Percentiles rank a stretch among this genome's conserved stretches.
Conservation (phyloP, 1,140 invertebrate genomes). For the Drosophila ananassae region DNA sequence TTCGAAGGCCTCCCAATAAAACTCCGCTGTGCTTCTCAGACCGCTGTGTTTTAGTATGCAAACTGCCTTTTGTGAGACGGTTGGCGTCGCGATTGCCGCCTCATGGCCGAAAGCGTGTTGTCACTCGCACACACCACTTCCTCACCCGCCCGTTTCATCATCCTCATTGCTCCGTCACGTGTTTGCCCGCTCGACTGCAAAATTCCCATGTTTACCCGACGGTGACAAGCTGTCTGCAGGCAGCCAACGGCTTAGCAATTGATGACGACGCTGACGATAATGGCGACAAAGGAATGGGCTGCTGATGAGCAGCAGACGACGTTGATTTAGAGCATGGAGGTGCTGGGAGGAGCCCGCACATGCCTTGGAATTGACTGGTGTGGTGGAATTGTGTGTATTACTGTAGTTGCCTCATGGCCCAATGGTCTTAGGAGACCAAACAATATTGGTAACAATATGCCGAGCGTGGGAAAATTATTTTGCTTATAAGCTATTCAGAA, state of each 20-base stretch:
- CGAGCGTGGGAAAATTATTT: neutral
- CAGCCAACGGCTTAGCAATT: conserved; percentile 66
- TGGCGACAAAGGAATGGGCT: conserved; percentile 47
- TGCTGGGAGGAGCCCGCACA: conserved; percentile 27
- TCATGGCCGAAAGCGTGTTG: conserved; percentile 32
- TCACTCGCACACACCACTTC: conserved; percentile 13
- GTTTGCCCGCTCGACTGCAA: conserved; percentile 80
- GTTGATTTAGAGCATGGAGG: conserved; percentile 69
- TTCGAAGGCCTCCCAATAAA: conserved; percentile 20
- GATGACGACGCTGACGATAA: conserved; percentile 68
- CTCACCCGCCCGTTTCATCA: conserved; percentile 9
- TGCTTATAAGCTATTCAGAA: neutral
- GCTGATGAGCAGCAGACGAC: conserved; percentile 73
- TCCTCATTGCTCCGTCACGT: conserved; percentile 64
- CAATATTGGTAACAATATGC: neutral
- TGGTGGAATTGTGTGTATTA: neutral
- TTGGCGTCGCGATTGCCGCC: conserved; percentile 75
- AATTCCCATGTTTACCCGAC: conserved; percentile 80
- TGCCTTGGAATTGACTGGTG: conserved; percentile 28
- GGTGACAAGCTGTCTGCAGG: conserved; percentile 82
- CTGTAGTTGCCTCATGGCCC: neutral
- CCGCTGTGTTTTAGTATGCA: conserved; percentile 72
- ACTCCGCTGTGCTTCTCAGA: conserved; percentile 13
- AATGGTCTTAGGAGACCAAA: neutral
- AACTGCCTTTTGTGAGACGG: conserved; percentile 71